phyloP scores from a whole-genome alignment of 2,888 invertebrate species.

The Spicauda simplicius region DNA sequence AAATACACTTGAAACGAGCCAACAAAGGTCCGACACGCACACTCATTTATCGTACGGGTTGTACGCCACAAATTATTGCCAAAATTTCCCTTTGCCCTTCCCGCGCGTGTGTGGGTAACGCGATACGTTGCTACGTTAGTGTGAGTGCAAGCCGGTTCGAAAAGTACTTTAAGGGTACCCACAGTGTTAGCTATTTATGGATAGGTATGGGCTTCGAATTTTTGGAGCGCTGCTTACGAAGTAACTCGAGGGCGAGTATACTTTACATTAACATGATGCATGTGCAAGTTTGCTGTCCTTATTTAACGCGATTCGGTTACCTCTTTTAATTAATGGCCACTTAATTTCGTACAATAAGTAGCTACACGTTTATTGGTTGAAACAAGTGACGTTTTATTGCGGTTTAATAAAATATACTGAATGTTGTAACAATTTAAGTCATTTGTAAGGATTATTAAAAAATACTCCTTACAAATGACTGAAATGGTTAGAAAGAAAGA shows the following conservation, averaged over 20 bases:
- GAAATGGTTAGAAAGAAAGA: no score
- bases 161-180: conserved; percentile 67
- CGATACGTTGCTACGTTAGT: conserved; percentile 49
- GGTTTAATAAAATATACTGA: no score
- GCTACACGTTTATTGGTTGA: neutral
- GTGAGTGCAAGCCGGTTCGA: conserved; percentile 70
- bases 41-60: conserved; percentile 8
- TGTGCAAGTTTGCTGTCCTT: neutral
- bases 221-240: conserved; percentile 26
- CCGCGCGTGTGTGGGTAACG: conserved; percentile 41
- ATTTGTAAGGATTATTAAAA: no score
- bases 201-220: conserved; percentile 39
- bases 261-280: neutral
- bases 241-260: neutral
- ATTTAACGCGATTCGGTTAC: neutral
- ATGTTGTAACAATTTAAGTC: no score
- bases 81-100: conserved; percentile 82
- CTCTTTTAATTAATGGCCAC: neutral
- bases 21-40: neutral
- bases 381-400: no score
- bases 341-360: neutral
- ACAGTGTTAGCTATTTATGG: conserved; percentile 64
- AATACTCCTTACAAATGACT: no score
- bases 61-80: conserved; percentile 71
- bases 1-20: no score